phyloP scores from a whole-genome alignment of 2,888 invertebrate genomes.

The Gryllus longicercus region DNA sequence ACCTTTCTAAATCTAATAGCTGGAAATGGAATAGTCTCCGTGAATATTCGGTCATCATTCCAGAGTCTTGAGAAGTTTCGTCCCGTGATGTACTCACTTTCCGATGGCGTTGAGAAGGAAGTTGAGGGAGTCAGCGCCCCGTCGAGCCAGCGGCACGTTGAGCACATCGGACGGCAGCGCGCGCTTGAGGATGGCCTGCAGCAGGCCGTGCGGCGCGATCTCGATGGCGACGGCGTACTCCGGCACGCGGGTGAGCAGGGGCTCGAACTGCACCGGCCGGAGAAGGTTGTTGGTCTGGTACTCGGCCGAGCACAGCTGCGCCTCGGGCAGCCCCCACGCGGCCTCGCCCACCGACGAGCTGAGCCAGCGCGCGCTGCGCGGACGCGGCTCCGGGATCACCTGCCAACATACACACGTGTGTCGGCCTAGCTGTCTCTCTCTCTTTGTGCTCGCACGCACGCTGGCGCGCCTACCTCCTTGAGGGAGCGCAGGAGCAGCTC shows the following conservation, averaged over 20 bases:
- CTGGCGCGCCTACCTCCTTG: conserved; percentile 42
- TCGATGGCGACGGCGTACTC: conserved; percentile 80
- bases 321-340: conserved; percentile 67
- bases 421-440: too few relatives aligned
- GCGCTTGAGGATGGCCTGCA: conserved; percentile 81
- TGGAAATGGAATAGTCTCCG: too few relatives aligned
- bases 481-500: conserved; percentile 44
- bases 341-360: conserved; percentile 75
- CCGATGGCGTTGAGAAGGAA: conserved; percentile 62
- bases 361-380: conserved; percentile 74
- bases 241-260: conserved; percentile 67
- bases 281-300: conserved; percentile 75
- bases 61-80: not conserved
- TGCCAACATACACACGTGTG: conserved; percentile 58
- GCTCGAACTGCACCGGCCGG: conserved; percentile 23
- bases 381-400: conserved; percentile 59
- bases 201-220: conserved; percentile 83
- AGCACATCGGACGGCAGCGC: conserved; percentile 68
- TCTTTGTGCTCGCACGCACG: not conserved
- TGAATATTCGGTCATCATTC: not conserved
- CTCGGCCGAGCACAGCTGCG: conserved; percentile 71
- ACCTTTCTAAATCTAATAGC: too few relatives aligned
- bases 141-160: conserved; percentile 73
- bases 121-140: conserved; percentile 61
- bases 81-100: conserved; percentile 51